Conservation (phyloP, 2,888 invertebrate species). For the Dasysyrphus albostriatus region DNA sequence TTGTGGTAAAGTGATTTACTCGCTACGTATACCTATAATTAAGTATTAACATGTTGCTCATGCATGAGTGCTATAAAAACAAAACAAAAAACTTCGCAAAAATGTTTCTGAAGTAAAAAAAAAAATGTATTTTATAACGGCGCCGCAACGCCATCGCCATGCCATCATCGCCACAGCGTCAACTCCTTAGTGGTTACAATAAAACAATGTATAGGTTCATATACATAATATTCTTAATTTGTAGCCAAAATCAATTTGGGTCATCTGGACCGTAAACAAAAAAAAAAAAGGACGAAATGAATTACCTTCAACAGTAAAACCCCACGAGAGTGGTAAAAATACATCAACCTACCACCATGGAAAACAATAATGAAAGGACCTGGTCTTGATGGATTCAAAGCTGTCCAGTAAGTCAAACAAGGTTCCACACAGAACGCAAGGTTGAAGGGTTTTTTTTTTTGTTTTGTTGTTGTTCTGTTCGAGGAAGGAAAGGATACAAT, state of each 20-base stretch:
- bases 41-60: constrained; percentile 55
- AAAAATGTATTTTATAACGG: constrained; percentile 1
- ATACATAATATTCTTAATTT: constrained; percentile 50
- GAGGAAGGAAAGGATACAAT: neutral
- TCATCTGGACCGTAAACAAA: constrained; percentile 54
- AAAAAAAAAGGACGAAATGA: constrained; percentile 12
- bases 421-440: neutral
- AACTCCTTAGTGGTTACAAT: neutral
- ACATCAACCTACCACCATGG: neutral
- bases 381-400: constrained; percentile 54
- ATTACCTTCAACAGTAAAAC: constrained; percentile 20
- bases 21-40: constrained; percentile 19
- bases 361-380: constrained; percentile 34
- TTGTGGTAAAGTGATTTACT: constrained; percentile 60
- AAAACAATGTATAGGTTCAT: neutral
- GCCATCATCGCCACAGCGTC: neutral
- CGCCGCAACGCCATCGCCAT: neutral
- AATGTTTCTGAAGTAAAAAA: neutral
- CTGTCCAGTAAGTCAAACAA: constrained; percentile 59
- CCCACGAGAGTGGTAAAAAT: neutral
- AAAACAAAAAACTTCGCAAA: neutral
- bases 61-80: constrained; percentile 12
- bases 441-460: constrained; percentile 11
- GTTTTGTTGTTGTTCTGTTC: too few relatives aligned
- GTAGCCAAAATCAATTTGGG: constrained; percentile 70